phyloP scores from a whole-genome alignment of 2,113 vertebrate genomes.

The Ophiodon elongatus region DNA sequence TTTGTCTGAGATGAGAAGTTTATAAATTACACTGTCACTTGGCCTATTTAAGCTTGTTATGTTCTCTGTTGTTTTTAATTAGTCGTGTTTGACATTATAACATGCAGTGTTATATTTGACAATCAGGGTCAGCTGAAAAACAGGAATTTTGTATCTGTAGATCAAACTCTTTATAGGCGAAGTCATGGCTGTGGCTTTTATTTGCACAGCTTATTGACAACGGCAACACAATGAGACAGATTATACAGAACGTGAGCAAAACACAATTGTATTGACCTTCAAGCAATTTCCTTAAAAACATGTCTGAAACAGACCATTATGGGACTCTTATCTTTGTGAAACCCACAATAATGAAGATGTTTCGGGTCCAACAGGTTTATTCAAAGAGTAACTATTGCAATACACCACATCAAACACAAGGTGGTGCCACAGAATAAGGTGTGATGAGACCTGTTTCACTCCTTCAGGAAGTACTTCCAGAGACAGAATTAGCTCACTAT shows the following conservation, averaged over 20 bases:
- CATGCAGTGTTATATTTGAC: too few species aligned
- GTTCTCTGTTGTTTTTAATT: not conserved
- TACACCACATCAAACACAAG: conserved; percentile 50
- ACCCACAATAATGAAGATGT: not conserved
- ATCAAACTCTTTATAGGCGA: not conserved
- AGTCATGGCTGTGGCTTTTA: not conserved
- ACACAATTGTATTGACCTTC: not conserved
- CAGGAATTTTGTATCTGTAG: not conserved
- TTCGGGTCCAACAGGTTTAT: not conserved
- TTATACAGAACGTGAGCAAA: not conserved
- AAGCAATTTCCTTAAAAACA: not conserved
- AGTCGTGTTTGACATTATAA: not conserved
- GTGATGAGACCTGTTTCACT: not conserved
- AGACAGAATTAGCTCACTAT: conserved; percentile 10
- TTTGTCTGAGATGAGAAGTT: not conserved
- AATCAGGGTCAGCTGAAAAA: not conserved
- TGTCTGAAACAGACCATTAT: not conserved
- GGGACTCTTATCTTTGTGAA: not conserved
- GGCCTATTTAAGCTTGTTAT: not conserved
- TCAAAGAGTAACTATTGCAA: conserved; percentile 15
- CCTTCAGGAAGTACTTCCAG: not conserved
- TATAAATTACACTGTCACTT: not conserved
- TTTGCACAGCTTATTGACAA: not conserved
- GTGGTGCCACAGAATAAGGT: conserved; percentile 72
- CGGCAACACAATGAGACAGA: not conserved